Conservation (phyloP, 2,113 vertebrate genomes). For the Cynoglossus semilaevis region DNA sequence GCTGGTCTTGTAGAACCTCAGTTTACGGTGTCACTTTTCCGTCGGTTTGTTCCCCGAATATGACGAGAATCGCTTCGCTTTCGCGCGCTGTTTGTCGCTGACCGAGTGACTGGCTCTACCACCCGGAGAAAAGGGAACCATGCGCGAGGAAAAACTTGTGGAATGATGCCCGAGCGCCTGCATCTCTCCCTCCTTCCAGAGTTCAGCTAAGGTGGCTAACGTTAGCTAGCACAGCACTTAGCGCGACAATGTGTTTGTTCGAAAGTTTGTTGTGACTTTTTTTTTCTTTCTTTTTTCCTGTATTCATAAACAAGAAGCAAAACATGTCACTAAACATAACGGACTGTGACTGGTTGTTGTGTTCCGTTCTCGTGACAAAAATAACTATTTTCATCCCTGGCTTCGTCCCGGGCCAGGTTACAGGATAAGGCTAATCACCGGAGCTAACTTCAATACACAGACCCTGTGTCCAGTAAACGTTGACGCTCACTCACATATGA, state of each 20-base stretch:
- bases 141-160: constrained; percentile 48
- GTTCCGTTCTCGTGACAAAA: not conserved
- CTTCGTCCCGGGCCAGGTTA: constrained; percentile 14
- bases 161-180: constrained; percentile 59
- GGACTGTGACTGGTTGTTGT: not conserved
- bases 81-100: not conserved
- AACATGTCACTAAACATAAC: not conserved
- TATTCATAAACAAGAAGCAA: not conserved
- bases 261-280: constrained; percentile 17
- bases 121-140: constrained; percentile 31
- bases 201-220: constrained; percentile 74
- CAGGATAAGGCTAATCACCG: constrained; percentile 27
- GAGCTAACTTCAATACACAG: constrained; percentile 35
- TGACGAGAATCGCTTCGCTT: not conserved
- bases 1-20: not conserved
- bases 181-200: constrained; percentile 71
- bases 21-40: not conserved
- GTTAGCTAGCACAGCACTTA: constrained; percentile 40
- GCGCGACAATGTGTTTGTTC: not conserved
- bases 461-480: constrained; percentile 1
- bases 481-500: not conserved
- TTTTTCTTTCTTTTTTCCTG: too few relatives aligned
- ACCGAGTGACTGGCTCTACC: constrained; percentile 13
- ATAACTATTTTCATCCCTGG: constrained; percentile 9
- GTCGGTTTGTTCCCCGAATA: too few relatives aligned